Evolutionary conservation across 2,797 vertebrate species (phyloP).

Genomic region (Etheostoma nigrum): DNA sequence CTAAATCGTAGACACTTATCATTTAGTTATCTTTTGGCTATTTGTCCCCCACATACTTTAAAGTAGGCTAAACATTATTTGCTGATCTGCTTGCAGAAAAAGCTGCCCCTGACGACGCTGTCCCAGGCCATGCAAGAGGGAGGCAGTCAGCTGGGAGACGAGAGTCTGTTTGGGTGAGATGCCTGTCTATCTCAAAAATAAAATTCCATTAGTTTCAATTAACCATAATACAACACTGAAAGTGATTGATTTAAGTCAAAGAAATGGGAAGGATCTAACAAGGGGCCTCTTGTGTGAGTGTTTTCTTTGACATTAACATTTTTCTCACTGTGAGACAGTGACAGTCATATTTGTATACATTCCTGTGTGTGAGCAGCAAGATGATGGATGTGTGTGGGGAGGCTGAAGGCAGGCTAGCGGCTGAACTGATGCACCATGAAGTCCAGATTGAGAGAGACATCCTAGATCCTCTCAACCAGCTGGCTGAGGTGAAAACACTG

Average conservation of each 20-base stretch:
- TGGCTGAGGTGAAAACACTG: constrained; percentile 73
- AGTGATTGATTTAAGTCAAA: not conserved
- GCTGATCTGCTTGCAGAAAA: constrained; percentile 86
- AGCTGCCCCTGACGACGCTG: constrained; percentile 91
- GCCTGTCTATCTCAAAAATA: not conserved
- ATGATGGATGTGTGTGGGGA: constrained; percentile 95
- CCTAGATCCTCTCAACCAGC: constrained; percentile 90
- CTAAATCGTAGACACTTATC: not conserved
- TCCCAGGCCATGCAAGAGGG: constrained; percentile 95
- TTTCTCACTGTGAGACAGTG: constrained; percentile 3
- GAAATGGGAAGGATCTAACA: not conserved
- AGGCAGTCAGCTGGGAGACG: constrained; percentile 90
- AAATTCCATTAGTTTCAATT: not conserved
- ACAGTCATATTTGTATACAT: constrained; percentile 2
- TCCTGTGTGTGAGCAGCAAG: constrained; percentile 82
- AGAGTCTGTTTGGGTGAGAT: constrained; percentile 91
- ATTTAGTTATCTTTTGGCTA: not conserved
- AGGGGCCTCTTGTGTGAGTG: not conserved
- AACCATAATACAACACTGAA: not conserved
- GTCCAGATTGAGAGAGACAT: constrained; percentile 92
- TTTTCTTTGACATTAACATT: not conserved
- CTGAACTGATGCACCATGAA: constrained; percentile 93
- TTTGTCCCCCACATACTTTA: not conserved
- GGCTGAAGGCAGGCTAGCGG: constrained; percentile 90
- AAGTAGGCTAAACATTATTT: not conserved